Evolutionary conservation across 2,113 vertebrate genomes (phyloP).

Genomic region (Gymnarchus niloticus): DNA sequence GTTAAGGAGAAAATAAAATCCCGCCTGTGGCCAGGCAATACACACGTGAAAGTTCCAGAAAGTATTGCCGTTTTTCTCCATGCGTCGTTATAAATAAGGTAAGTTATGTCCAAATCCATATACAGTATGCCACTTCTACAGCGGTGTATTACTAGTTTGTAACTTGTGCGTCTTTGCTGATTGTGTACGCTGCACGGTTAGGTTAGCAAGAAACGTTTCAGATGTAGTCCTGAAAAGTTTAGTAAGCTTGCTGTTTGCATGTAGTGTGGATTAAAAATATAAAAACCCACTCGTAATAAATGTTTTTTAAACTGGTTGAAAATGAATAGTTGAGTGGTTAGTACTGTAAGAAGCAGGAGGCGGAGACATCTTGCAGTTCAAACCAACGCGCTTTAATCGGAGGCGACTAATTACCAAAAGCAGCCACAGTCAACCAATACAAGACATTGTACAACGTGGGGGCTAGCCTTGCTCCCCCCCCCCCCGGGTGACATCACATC

Average conservation of each 20-base stretch:
- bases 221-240: not conserved
- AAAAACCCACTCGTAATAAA: not conserved
- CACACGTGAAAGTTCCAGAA: conserved; percentile 13
- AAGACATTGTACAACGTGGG: too few relatives aligned
- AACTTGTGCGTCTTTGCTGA: not conserved
- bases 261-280: not conserved
- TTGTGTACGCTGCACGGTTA: not conserved
- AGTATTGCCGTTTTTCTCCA: not conserved
- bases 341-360: too few relatives aligned
- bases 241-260: not conserved
- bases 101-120: not conserved
- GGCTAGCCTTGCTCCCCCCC: too few relatives aligned
- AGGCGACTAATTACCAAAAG: too few relatives aligned
- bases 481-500: too few relatives aligned
- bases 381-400: too few relatives aligned
- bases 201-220: not conserved
- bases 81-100: not conserved
- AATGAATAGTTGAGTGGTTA: not conserved
- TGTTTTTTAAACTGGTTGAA: not conserved
- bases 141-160: not conserved
- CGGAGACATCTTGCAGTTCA: too few relatives aligned
- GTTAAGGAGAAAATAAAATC: not conserved
- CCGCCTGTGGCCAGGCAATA: not conserved
- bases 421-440: too few relatives aligned
- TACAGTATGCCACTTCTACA: not conserved